Evolutionary conservation across 2,113 vertebrate species (phyloP), one percentile per base, ranked within the genome.

Genomic region (Peromyscus maniculatus): DNA sequence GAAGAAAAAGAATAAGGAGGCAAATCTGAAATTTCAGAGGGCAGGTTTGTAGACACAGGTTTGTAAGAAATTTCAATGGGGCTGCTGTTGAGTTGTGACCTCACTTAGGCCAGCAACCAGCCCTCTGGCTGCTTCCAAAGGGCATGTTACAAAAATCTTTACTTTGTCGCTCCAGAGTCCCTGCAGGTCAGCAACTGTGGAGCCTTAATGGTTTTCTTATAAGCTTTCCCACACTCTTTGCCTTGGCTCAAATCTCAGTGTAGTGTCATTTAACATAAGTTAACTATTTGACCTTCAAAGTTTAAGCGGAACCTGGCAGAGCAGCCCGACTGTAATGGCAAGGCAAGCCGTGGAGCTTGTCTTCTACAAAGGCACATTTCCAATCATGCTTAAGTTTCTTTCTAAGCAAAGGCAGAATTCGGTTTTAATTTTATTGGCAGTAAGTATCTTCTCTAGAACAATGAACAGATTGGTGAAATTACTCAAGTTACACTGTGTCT

Each of bases 201-300:
- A 96, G 67, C 57, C 71, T 84, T 93, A 97, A 97, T 97, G 96
- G 95, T 89, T 97, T 96, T 97, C 96, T 96, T 96, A 96, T 96
- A 97, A 91, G 95, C 77, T 94, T 98, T 98, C 97, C 97, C 96
- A 98, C 96, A 98, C 93, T 87, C 93, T 95, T 64, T 86, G 95
- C 96, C 89, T 97, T 98, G 97, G 88, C 96, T 97, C 86, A 94
- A 90, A 97, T 96, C 91, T 97, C 97, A 96, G 43, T 72, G 69
- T 79, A 83, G 96, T 97, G 97, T 97, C 96, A 87, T 83, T 97
- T 98, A 89, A 97, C 97, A 87, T 96, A 97, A 98, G 96, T 96
- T 96, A 96, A 97, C 93, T 94, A 97, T 97, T 91, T 98, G 97
- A 98, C 96, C 97, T 97, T 97, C 94, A 92, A 49, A 92, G 92